Evolutionary conservation across 1,140 invertebrate species (phyloP).

Genomic region (Leptestheria dahalacensis): DNA sequence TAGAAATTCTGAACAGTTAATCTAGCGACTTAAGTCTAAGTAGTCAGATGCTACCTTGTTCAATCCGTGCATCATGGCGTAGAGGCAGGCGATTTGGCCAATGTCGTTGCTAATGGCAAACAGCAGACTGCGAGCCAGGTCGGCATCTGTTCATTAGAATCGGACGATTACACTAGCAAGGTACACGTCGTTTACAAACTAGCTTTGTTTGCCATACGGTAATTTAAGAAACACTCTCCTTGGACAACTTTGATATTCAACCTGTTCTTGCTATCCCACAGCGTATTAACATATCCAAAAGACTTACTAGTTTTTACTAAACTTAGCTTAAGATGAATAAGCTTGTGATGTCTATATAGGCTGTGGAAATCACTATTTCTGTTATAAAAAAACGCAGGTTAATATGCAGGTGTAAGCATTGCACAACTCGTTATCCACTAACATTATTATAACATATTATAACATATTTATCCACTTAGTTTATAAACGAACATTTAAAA

Average conservation of each 20-base stretch:
- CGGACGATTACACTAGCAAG: slow-evolving; percentile 25
- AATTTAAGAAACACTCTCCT: slow-evolving; percentile 26
- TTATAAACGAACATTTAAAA: too few species aligned
- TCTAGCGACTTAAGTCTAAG: slow-evolving; percentile 18
- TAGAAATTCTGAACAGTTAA: background rate
- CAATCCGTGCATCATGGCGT: slow-evolving; percentile 47
- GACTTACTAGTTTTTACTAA: too few species aligned
- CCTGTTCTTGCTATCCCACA: too few species aligned
- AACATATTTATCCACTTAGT: too few species aligned
- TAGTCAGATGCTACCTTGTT: slow-evolving; percentile 30
- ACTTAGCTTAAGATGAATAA: too few species aligned
- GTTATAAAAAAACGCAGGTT: background rate
- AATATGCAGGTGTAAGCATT: background rate
- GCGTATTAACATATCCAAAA: too few species aligned
- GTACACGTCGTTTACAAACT: too few species aligned
- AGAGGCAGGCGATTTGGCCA: slow-evolving; percentile 55
- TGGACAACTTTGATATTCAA: slow-evolving; percentile 12
- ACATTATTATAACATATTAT: too few species aligned
- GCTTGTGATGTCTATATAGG: too few species aligned
- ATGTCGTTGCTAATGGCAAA: slow-evolving; percentile 63
- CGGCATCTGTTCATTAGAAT: slow-evolving; percentile 33
- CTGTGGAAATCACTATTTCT: too few species aligned
- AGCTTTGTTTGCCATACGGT: too few species aligned
- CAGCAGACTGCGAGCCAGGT: slow-evolving; percentile 52
- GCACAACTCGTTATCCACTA: too few species aligned